Percentiles rank a stretch among this genome's conserved stretches.
Conservation (phyloP, 2,888 invertebrate genomes). For the Drosophila tanythrix region DNA sequence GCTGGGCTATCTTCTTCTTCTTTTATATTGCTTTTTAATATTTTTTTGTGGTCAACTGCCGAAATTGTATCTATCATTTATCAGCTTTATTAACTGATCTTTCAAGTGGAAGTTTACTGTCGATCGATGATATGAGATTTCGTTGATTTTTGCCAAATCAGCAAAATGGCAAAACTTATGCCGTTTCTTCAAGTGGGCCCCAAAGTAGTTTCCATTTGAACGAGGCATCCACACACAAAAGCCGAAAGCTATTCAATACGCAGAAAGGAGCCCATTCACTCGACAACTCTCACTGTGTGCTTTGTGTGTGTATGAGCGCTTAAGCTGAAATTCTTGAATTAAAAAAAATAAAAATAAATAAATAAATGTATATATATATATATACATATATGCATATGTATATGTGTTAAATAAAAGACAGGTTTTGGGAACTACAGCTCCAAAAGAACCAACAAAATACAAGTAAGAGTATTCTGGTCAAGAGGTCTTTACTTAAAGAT, state of each 20-base stretch:
- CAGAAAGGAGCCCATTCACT: constrained; percentile 32
- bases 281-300: constrained; percentile 16
- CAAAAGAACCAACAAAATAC: constrained; percentile 13
- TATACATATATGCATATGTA: background rate
- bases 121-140: constrained; percentile 61
- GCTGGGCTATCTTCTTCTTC: background rate
- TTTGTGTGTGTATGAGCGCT: constrained; percentile 7
- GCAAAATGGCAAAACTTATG: constrained; percentile 56
- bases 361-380: background rate
- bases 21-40: background rate
- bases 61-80: constrained; percentile 76
- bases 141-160: constrained; percentile 48
- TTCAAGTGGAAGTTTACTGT: constrained; percentile 65
- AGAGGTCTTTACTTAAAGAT: background rate
- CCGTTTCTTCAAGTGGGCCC: constrained; percentile 42
- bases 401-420: constrained; percentile 26
- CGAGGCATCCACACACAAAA: constrained; percentile 22
- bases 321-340: constrained; percentile 46
- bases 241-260: constrained; percentile 29
- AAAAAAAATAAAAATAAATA: constrained; percentile 11
- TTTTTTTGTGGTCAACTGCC: constrained; percentile 24
- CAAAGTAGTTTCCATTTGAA: constrained; percentile 48
- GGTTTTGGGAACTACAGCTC: constrained; percentile 41
- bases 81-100: constrained; percentile 78
- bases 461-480: background rate